Evolutionary conservation across 2,888 invertebrate genomes (phyloP), one percentile per base, ranked within the genome.

Genomic region (Platycheirus rosarum): DNA sequence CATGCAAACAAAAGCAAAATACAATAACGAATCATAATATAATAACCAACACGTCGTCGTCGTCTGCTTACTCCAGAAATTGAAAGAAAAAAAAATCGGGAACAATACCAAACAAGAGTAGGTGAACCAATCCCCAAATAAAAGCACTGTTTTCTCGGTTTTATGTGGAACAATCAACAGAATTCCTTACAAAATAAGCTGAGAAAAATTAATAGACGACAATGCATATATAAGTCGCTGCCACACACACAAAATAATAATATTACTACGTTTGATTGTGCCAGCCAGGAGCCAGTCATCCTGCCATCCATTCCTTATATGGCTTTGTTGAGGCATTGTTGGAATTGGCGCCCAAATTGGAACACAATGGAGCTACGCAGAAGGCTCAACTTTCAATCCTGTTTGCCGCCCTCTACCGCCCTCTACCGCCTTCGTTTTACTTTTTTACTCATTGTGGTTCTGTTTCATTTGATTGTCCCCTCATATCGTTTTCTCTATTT

Each of bases 111-210:
- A 9, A 9, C 8, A 13, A 5, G 14, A 49, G 14, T 14, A 14
- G 14, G 9, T 9, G 32, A 11, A 18, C 18, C 6, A 14, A 9
- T 14, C 6, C 7, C 46, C 20, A 8, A 42, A 29, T 9, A 42
- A 18, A 35, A 20, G 14, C 20, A 26, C 32, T 13, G 9, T 69
- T 63, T 75, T 75, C 57, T 51, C 51, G 37, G 63, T 80, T 79
- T 80, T 80, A 75, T 80, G 75, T 35, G 75, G 70, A 75, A 60
- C 75, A 80, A 80, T 80, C 75, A 75, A 65, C 23, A 46, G 48
- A 70, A 75, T 42, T 65, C 70, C 63, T 11, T 57, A 75, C 79
- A 57, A 74, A 74, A 68, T 68, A 79, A 74, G 42, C 62, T 16
- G 35, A 51, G 37, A 7, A 18, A 29, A 48, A 49, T 37, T 14